Evolutionary conservation across 2,888 invertebrate species (phyloP), one percentile per base, ranked within the genome.

Genomic region (Mycalesis mineus): DNA sequence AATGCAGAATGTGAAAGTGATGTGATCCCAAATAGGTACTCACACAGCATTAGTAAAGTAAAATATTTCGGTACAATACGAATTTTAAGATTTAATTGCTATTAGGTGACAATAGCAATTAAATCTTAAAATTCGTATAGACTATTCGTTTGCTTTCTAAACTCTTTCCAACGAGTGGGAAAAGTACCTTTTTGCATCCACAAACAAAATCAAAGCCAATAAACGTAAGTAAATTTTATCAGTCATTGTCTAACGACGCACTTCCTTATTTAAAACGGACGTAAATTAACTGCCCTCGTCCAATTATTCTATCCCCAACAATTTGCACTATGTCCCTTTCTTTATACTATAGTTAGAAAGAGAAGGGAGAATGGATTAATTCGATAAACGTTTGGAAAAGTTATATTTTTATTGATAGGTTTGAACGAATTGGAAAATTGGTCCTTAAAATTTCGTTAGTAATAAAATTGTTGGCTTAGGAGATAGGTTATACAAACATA

Each of bases 251-350:
- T 56, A 61, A 61, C 56, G 39, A 49, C 49, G 41, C 29, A 56
- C 59, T 56, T 61, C 61, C 61, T 61, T 45, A 59, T 61, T 61
- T 49, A 36, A 53, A 41, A 14, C 49, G 45, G 55, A 47, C 29
- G 22, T 57, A 61, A 22, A 57, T 58, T 64, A 62, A 58, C 31
- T 50, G 53, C 55, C 58, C 60, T 53, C 59, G 29, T 22, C 15
- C 61, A 61, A 58, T 61, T 61, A 58, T 52, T 53, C 58, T 33
- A 56, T 61, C 52, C 48, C 53, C 44, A 17, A 39, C 51, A 49
- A 56, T 61, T 58, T 55, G 33, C 48, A 45, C 17, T 13, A 48
- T 36, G 14, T 44, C 48, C 48, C 55, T 49, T 55, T 53, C 44
- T 45, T 55, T 49, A 49, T 29, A 14, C 31, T 15, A 44, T 42